Evolutionary conservation across 2,888 invertebrate genomes (phyloP), one percentile per base, ranked within the genome.

Genomic region (Chloromyia formosa): DNA sequence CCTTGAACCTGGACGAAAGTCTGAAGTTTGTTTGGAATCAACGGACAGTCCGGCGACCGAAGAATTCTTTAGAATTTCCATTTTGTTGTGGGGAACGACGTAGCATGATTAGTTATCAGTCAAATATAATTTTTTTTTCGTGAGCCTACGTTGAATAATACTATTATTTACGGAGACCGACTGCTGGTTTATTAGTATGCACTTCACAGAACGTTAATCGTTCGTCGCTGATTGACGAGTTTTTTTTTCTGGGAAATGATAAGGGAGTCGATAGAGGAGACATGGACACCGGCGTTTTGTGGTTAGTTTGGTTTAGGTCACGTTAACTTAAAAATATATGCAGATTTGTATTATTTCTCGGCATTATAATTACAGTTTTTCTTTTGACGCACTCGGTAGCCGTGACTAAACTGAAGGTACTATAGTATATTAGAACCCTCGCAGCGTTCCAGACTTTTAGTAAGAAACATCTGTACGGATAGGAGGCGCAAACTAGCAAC

Each of bases 161-260:
- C n/a, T n/a, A n/a, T n/a, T n/a, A n/a, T n/a, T n/a, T n/a, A n/a
- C n/a, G n/a, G 12, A 42, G 42, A 42, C 5, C 42, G 42, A 42
- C 42, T 12, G 12, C 35, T 35, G n/a, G 22, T n/a, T 68, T 49
- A 64, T 64, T 64, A 68, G 49, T 68, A 49, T 68, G 66, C 66
- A 49, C 23, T 14, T 49, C 49, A 58, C 22, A 14, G 14, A 4
- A n/a, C 35, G 61, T 62, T 35, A 27, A 62, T 62, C 27, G 61
- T 16, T 54, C 61, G 22, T 61, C 22, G 22, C 61, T 61, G 61
- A 27, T 27, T 61, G 61, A 61, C 23, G 7, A 7, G 16, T 7
- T 27, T 12, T 4, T 9, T n/a, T n/a, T n/a, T n/a, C n/a, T n/a
- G n/a, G 10, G 35, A 61, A 27, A n/a, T 61, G 64, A 64, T 64